These are phyloP conservation scores for Scrobipalpa atriplicella DNA, from an alignment of 2,888 invertebrate genomes.

Conservation along the genomic window DNA sequence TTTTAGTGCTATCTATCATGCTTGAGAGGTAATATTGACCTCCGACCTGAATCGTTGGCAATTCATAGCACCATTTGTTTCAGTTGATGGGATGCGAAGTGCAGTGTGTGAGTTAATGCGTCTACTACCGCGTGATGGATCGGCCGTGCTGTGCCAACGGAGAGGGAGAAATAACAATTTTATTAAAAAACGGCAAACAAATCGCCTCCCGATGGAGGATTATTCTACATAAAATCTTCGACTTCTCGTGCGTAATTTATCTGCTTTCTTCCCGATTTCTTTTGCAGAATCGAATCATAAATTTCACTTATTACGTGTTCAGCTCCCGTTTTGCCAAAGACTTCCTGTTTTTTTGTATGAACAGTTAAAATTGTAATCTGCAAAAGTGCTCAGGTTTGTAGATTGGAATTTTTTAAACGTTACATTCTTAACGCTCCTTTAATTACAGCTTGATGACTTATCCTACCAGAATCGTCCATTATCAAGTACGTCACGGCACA, in stretches of 20 bases:
- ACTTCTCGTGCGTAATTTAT: slow-evolving; percentile 26
- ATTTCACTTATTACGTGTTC: slow-evolving; percentile 26
- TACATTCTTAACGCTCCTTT: not conserved
- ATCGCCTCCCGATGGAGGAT: slow-evolving; percentile 3
- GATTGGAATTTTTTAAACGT: too few species aligned
- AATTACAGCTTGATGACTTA: not conserved
- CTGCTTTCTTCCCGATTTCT: slow-evolving; percentile 19
- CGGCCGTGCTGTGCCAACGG: not conserved
- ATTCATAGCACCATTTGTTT: slow-evolving; percentile 20
- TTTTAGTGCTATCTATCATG: slow-evolving; percentile 6
- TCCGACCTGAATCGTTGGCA: not conserved
- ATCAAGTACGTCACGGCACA: not conserved
- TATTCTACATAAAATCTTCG: not conserved
- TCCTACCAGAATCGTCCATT: not conserved
- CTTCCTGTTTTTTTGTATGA: not conserved
- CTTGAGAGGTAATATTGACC: slow-evolving; percentile 6
- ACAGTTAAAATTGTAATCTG: not conserved
- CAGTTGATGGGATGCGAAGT: slow-evolving; percentile 9
- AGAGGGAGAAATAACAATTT: slow-evolving; percentile 11
- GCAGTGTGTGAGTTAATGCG: slow-evolving; percentile 9
- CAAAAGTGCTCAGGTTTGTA: not conserved
- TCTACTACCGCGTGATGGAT: slow-evolving; percentile 4
- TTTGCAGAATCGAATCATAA: slow-evolving; percentile 20
- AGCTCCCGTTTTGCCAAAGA: slow-evolving; percentile 9
- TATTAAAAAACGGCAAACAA: slow-evolving; percentile 20